Evolutionary conservation across 2,113 vertebrate species (phyloP), one percentile per base, ranked within the genome.

Genomic region (Oenanthe oenanthe): DNA sequence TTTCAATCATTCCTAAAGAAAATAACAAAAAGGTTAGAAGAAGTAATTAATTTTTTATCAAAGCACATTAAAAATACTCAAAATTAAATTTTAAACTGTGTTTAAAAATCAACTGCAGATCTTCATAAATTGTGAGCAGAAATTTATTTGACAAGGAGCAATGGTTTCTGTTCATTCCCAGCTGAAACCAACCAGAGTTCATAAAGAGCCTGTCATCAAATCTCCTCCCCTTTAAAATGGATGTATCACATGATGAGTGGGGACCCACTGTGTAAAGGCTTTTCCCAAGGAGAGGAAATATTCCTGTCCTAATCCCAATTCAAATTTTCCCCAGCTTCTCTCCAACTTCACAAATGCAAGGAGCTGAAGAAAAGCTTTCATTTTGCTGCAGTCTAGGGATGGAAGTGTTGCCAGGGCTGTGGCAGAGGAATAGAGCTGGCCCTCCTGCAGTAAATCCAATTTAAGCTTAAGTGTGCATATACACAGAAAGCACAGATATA

Each of bases 1-100:
- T 99, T 98, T 99, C 99, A 0, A 99, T 99, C 99, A 99, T 99
- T 82, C 99, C 99, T 99, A 51, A 11, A 72, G 24, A 79, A 93
- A 72, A 85, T 17, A 89, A 65, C 19, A 21, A 61, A 36, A 7
- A 89, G 25, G 10, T n/a, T 24, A 84, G 25, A 65, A 38, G 17
- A 31, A 22, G 12, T 36, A 65, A 82, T 10, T 66, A 47, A 5
- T n/a, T 45, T 51, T 56, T 21, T 28, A 88, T 34, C 16, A 85
- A 75, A 58, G 20, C 6, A 24, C 25, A 54, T 28, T 60, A 48
- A 92, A 92, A 92, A 50, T 50, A 89, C 4, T 54, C 5, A 77
- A 82, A 75, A 78, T 38, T 32, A 28, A 26, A 65, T 63, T 47
- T 81, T 22, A 90, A 92, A 68, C 9, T 56, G 4, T 29, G 7